Conservation (phyloP, 2,797 vertebrate species). For the Sebastes iracundus region DNA sequence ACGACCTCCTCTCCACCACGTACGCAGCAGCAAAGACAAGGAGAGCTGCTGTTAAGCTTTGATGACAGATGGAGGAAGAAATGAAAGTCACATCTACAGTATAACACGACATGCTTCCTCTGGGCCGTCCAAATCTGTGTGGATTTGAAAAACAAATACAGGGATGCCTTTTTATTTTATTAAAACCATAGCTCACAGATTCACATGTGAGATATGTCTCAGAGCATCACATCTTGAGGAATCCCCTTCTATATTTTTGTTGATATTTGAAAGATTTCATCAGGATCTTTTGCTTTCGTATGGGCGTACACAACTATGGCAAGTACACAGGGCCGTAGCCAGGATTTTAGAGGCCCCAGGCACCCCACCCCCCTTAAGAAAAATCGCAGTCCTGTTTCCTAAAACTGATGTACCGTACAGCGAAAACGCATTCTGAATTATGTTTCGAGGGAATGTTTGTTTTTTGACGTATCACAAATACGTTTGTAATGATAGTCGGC, state of each 20-base stretch:
- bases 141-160: neutral
- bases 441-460: neutral
- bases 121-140: neutral
- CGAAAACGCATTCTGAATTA: neutral
- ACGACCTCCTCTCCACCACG: too few relatives aligned
- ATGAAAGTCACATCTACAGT: neutral
- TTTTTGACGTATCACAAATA: neutral
- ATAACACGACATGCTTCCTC: neutral
- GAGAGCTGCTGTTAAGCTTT: neutral
- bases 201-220: neutral
- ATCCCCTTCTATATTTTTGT: neutral
- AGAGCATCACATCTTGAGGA: neutral
- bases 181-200: neutral
- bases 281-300: neutral
- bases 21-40: neutral
- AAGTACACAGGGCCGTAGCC: neutral
- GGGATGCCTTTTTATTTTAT: neutral
- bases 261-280: too few relatives aligned
- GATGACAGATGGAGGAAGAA: slow-evolving; percentile 11
- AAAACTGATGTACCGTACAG: too few relatives aligned
- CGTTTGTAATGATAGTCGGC: neutral
- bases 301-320: neutral
- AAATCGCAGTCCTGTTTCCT: too few relatives aligned
- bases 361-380: neutral
- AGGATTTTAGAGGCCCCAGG: neutral